These are phyloP conservation scores for Caenorhabditis tropicalis DNA, from an alignment of 1,140 invertebrate species.

Conservation along the genomic window DNA sequence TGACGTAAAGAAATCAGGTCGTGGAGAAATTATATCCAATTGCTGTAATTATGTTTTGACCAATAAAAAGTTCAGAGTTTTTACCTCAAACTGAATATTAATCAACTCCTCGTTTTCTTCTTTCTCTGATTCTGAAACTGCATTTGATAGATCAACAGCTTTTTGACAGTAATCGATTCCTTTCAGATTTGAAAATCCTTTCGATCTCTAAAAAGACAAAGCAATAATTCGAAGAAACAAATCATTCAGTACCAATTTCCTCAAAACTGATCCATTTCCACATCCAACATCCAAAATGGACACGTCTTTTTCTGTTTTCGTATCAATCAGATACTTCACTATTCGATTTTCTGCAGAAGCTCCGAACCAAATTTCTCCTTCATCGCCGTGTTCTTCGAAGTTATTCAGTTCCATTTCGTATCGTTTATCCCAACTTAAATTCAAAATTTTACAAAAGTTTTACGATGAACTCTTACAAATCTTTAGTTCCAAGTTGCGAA, in stretches of 20 bases:
- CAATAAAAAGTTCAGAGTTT: not conserved
- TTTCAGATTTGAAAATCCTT: constrained; percentile 80
- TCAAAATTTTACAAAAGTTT: not conserved
- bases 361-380: constrained; percentile 87
- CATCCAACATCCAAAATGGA: constrained; percentile 79
- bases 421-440: constrained; percentile 81
- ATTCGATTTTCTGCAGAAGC: constrained; percentile 79
- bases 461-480: constrained; percentile 79
- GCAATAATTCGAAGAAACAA: not conserved
- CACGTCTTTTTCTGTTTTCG: constrained; percentile 58
- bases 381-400: constrained; percentile 83
- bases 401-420: constrained; percentile 84
- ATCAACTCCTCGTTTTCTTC: constrained; percentile 53
- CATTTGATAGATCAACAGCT: constrained; percentile 80
- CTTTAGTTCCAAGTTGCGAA: constrained; percentile 82
- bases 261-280: constrained; percentile 86
- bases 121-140: constrained; percentile 76
- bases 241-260: constrained; percentile 77
- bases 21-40: constrained; percentile 24
- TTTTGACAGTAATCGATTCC: constrained; percentile 85
- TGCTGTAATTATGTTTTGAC: not conserved
- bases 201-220: constrained; percentile 73
- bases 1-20: not conserved
- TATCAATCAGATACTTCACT: constrained; percentile 62
- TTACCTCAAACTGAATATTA: constrained; percentile 44